phyloP scores from a whole-genome alignment of 1,140 invertebrate genomes.

The Procambarus clarkii region DNA sequence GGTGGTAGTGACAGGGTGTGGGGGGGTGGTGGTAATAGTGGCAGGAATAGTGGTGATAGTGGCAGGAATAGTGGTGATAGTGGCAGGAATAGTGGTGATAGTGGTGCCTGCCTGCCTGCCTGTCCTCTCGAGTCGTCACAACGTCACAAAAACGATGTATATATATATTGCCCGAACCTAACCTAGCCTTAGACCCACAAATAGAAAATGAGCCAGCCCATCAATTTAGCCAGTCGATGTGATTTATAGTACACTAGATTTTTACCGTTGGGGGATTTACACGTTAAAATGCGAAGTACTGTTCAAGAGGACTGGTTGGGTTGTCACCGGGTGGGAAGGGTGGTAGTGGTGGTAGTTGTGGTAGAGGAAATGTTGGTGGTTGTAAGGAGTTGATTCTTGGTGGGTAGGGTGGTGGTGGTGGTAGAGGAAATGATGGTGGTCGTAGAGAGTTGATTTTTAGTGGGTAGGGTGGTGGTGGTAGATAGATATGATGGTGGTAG shows the following conservation, averaged over 20 bases:
- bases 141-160: too few relatives aligned
- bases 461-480: background rate
- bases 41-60: background rate
- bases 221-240: too few relatives aligned
- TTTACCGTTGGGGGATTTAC: too few relatives aligned
- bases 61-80: background rate
- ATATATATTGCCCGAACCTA: too few relatives aligned
- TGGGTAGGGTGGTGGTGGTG: background rate
- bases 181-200: too few relatives aligned
- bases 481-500: background rate
- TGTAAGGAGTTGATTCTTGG: background rate
- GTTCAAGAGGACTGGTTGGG: too few relatives aligned
- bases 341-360: constrained; percentile 8
- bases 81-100: background rate
- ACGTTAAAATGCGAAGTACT: too few relatives aligned
- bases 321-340: background rate
- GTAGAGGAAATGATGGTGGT: background rate
- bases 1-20: constrained; percentile 13
- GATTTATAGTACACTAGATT: too few relatives aligned
- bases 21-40: constrained; percentile 1
- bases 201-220: too few relatives aligned
- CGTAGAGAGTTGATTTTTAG: background rate
- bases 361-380: background rate
- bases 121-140: too few relatives aligned
- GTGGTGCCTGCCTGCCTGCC: too few relatives aligned